Percentiles rank a stretch among this genome's conserved stretches.
Conservation (phyloP, 2,113 vertebrate genomes). For the Porphyrio hochstetteri region DNA sequence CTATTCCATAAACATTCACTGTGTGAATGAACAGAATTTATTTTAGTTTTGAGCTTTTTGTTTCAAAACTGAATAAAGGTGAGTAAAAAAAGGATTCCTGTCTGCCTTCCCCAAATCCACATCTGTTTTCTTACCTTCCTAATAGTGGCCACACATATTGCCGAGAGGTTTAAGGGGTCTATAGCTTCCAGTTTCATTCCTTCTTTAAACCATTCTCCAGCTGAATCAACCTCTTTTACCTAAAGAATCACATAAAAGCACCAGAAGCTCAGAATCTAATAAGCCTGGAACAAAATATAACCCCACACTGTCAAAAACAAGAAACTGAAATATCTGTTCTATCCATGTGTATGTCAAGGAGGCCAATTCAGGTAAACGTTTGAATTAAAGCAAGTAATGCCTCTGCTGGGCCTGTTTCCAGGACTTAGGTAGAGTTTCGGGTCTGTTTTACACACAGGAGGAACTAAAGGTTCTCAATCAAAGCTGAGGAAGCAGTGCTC, state of each 20-base stretch:
- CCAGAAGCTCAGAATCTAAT: neutral
- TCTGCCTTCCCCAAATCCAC: neutral
- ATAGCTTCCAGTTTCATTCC: slow-evolving; percentile 99
- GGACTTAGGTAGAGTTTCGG: neutral
- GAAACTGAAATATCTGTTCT: neutral
- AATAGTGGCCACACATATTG: slow-evolving; percentile 98
- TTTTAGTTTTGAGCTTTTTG: neutral
- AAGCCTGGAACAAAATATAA: neutral
- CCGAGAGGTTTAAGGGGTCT: slow-evolving; percentile 96
- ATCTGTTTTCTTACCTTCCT: slow-evolving; percentile 85
- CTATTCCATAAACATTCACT: neutral
- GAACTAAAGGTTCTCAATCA: slow-evolving; percentile 13
- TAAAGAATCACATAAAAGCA: slow-evolving; percentile 66
- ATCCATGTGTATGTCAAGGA: neutral
- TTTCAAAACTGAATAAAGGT: neutral
- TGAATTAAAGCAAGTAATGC: neutral
- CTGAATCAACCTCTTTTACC: slow-evolving; percentile 95
- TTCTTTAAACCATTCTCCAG: slow-evolving; percentile 95
- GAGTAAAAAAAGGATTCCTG: neutral
- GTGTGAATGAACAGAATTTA: neutral
- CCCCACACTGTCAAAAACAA: neutral
- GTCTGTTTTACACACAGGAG: neutral
- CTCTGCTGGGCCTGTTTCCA: neutral
- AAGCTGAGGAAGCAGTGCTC: neutral
- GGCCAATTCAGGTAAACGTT: neutral